Percentiles rank a stretch among this genome's conserved stretches.
These are phyloP conservation scores for Megaustenia siamemsis DNA, from an alignment of 2,888 invertebrate species.

Conservation along the genomic window DNA sequence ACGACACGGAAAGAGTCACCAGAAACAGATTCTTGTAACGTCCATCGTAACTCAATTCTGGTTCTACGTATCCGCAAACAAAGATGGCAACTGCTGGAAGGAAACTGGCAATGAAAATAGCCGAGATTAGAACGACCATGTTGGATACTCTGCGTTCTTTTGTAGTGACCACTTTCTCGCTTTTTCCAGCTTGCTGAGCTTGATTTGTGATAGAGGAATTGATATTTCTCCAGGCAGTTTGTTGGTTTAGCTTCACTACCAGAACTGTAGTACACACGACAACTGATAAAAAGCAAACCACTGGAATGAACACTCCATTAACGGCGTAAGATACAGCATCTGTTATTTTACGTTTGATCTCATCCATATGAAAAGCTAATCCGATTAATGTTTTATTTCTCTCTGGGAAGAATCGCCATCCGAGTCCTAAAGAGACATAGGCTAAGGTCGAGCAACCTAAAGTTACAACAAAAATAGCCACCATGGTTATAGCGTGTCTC, in stretches of 20 bases:
- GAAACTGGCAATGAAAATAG: neutral
- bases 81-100: neutral
- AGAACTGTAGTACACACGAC: neutral
- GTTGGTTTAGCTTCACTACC: neutral
- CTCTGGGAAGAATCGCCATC: neutral
- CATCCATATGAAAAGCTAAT: neutral
- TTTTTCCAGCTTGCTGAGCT: neutral
- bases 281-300: neutral
- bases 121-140: constrained; percentile 14
- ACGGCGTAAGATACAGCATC: neutral
- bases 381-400: neutral
- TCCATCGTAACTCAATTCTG: neutral
- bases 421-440: neutral
- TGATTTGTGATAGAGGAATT: neutral
- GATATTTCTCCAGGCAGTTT: neutral
- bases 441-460: neutral
- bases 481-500: neutral
- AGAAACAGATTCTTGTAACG: neutral
- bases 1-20: neutral
- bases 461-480: neutral
- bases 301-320: constrained; percentile 34
- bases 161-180: neutral
- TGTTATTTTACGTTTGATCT: neutral
- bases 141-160: neutral
- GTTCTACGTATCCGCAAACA: neutral